Percentiles rank a stretch among this genome's conserved stretches.
Evolutionary conservation across 2,797 vertebrate species (phyloP).

Genomic region (Tapirus indicus): DNA sequence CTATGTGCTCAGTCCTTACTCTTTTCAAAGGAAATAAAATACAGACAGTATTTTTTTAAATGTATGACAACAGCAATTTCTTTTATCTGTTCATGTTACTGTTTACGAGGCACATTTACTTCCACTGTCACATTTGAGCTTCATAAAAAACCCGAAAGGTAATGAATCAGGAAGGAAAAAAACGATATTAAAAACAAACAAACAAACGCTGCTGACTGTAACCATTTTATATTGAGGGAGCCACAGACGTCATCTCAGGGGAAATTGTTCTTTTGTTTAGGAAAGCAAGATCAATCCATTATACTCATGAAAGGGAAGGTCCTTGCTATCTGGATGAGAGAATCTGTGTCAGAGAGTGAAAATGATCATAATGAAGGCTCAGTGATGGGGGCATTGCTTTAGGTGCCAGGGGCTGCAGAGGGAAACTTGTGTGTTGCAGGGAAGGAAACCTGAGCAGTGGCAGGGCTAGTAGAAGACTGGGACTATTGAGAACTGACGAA

Average conservation of each 20-base stretch:
- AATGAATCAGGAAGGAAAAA: constrained; percentile 35
- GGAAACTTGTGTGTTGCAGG: neutral
- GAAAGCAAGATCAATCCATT: neutral
- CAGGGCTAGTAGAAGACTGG: neutral
- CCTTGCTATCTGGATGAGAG: neutral
- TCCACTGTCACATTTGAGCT: neutral
- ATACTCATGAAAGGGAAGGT: neutral
- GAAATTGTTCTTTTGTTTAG: neutral
- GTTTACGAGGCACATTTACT: neutral
- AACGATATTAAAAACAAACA: neutral
- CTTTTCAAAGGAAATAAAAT: constrained; percentile 45
- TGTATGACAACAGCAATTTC: neutral
- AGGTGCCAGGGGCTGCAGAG: neutral
- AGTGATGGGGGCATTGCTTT: accelerated
- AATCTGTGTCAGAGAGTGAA: neutral
- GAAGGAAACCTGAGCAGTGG: neutral
- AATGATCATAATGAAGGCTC: neutral
- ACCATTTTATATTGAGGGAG: neutral
- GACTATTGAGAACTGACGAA: neutral
- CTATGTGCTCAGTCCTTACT: neutral
- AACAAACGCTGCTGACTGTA: neutral
- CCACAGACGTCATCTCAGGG: neutral
- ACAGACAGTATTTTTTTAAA: neutral
- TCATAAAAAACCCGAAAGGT: constrained; percentile 44
- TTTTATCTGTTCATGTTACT: neutral